Conservation (phyloP, 2,888 invertebrate genomes). For the Coremacera marginata region DNA sequence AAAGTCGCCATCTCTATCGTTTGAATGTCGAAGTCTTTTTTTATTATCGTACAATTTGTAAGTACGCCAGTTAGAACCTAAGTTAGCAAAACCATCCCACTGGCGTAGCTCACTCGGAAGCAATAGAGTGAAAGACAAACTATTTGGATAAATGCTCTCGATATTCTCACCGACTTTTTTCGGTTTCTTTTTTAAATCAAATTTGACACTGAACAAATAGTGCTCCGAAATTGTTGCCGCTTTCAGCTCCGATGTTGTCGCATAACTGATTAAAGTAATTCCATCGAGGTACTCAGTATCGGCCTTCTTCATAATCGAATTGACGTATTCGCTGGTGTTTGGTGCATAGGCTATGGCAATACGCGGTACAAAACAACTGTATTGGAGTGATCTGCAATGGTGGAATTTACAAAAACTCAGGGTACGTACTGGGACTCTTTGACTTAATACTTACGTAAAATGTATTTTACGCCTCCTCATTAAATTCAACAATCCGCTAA, state of each 20-base stretch:
- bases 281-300: not conserved
- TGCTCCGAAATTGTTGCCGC: not conserved
- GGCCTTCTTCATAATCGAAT: constrained; percentile 2
- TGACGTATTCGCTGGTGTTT: not conserved
- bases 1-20: constrained; percentile 70
- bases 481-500: too few relatives aligned
- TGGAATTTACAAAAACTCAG: too few relatives aligned
- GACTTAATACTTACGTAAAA: too few relatives aligned
- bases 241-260: not conserved
- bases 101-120: constrained; percentile 55
- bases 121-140: not conserved
- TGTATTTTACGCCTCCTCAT: too few relatives aligned
- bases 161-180: not conserved
- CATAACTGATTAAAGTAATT: not conserved
- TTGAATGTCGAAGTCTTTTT: constrained; percentile 39
- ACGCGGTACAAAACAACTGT: constrained; percentile 3
- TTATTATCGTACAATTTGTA: constrained; percentile 42
- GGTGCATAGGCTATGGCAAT: not conserved
- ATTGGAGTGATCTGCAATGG: not conserved
- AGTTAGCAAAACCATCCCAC: not conserved
- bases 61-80: constrained; percentile 53
- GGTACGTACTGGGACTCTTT: too few relatives aligned
- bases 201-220: constrained; percentile 17
- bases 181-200: not conserved
- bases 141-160: too few relatives aligned